Evolutionary conservation across 2,113 vertebrate genomes (phyloP).

Genomic region (Onychostruthus taczanowskii): DNA sequence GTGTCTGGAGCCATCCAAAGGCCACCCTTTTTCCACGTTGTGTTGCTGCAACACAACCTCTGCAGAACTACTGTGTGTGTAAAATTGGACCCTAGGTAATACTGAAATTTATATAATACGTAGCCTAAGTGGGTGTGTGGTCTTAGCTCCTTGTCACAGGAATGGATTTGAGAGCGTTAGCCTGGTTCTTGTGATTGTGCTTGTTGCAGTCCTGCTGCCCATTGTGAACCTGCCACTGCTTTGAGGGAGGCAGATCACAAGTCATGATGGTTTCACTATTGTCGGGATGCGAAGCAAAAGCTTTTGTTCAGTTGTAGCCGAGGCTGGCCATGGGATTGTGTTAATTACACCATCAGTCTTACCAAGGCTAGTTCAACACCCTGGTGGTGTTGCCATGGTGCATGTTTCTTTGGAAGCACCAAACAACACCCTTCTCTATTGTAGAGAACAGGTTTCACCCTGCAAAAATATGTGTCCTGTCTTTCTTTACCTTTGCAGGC

Average conservation of each 20-base stretch:
- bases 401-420: neutral
- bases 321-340: neutral
- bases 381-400: accelerated
- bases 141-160: neutral
- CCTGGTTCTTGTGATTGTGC: neutral
- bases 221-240: accelerated
- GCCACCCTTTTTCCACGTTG: neutral
- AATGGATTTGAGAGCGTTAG: neutral
- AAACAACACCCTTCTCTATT: neutral
- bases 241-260: neutral
- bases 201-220: neutral
- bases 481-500: neutral
- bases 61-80: neutral
- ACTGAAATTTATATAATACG: accelerated
- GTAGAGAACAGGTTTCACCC: neutral
- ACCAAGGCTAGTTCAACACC: neutral
- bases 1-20: neutral
- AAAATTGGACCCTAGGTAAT: neutral
- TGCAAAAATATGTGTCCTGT: neutral
- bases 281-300: neutral
- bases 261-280: neutral
- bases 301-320: neutral
- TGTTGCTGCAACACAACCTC: neutral
- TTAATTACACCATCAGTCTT: neutral
- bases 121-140: neutral